phyloP scores from a whole-genome alignment of 2,113 vertebrate genomes.

The Regulus satrapa region DNA sequence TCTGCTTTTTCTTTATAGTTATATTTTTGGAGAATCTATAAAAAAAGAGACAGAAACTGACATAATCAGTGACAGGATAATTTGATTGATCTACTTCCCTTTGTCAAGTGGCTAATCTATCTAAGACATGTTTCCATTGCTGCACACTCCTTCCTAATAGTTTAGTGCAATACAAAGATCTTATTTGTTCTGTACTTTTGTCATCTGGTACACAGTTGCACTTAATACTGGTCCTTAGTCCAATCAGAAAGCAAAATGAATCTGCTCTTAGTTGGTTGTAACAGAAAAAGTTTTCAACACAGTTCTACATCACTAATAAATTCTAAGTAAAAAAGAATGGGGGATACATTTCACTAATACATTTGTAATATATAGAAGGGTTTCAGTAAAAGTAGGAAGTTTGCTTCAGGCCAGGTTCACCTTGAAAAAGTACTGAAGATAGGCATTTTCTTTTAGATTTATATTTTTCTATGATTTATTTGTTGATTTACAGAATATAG shows the following conservation, averaged over 20 bases:
- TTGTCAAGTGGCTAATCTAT: background rate
- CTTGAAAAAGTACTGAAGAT: background rate
- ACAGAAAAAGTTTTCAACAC: background rate
- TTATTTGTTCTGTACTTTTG: background rate
- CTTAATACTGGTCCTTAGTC: background rate
- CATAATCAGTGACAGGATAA: background rate
- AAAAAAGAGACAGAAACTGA: background rate
- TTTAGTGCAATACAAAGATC: background rate
- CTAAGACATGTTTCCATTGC: background rate
- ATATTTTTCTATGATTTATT: background rate
- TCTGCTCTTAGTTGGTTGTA: background rate
- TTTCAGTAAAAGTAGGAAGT: background rate
- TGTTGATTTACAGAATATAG: background rate
- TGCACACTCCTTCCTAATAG: background rate
- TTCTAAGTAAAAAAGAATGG: background rate
- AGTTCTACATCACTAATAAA: background rate
- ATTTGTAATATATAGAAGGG: background rate
- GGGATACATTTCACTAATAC: background rate
- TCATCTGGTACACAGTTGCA: background rate
- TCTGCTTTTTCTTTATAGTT: background rate
- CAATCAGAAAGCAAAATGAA: background rate
- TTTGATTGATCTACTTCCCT: background rate
- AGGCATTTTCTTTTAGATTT: background rate
- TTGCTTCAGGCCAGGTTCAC: background rate
- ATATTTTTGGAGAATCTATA: background rate